Conservation (phyloP, 2,113 vertebrate genomes). For the Pelobates fuscus region DNA sequence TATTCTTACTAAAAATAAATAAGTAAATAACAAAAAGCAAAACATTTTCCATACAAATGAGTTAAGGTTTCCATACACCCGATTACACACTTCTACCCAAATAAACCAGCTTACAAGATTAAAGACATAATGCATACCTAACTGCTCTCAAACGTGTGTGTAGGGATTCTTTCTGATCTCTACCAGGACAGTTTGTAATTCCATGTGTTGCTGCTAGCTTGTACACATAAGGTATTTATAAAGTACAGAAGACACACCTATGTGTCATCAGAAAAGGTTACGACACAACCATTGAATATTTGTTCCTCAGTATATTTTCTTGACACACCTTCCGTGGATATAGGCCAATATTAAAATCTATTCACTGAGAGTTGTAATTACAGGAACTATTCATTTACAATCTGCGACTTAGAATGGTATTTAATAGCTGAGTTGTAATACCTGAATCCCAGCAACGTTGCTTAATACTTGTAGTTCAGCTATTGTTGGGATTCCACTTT, state of each 20-base stretch:
- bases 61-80: too few species aligned
- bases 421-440: too few species aligned
- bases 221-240: slow-evolving; percentile 64
- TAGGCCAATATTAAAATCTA: slow-evolving; percentile 37
- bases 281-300: slow-evolving; percentile 56
- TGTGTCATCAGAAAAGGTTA: slow-evolving; percentile 54
- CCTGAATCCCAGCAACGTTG: too few species aligned
- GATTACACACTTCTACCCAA: too few species aligned
- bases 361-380: background rate
- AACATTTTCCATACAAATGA: too few species aligned
- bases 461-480: too few species aligned
- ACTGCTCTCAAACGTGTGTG: background rate
- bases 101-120: too few species aligned
- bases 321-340: slow-evolving; percentile 62
- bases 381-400: slow-evolving; percentile 1
- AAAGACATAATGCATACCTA: slow-evolving; percentile 32
- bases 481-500: slow-evolving; percentile 27
- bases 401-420: background rate
- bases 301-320: slow-evolving; percentile 10
- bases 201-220: slow-evolving; percentile 40
- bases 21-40: too few species aligned
- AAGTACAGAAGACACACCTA: slow-evolving; percentile 69
- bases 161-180: slow-evolving; percentile 18
- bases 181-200: slow-evolving; percentile 5
- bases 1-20: too few species aligned